Percentiles rank a stretch among this genome's conserved stretches.
Conservation (phyloP, 2,113 vertebrate genomes). For the Erinaceus europaeus region DNA sequence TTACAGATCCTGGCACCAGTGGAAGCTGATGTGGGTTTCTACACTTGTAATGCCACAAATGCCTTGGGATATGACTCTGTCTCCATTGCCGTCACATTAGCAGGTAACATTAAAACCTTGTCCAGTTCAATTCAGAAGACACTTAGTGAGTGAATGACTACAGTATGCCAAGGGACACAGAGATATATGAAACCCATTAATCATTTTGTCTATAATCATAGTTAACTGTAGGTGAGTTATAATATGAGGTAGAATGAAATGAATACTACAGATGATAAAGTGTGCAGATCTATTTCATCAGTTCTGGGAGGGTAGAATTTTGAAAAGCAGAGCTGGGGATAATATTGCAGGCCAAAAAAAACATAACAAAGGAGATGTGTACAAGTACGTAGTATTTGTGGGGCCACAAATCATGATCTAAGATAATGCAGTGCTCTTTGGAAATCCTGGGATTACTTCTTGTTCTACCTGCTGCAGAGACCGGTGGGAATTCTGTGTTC, state of each 20-base stretch:
- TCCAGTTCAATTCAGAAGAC: neutral
- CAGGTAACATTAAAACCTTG: slow-evolving; percentile 83
- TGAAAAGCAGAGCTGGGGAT: neutral
- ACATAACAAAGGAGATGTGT: neutral
- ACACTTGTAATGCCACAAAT: slow-evolving; percentile 92
- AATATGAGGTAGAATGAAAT: neutral
- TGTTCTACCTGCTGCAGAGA: neutral
- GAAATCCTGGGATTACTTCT: neutral
- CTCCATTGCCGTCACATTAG: slow-evolving; percentile 89
- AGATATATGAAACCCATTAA: neutral
- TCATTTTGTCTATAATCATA: neutral
- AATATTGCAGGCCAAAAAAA: neutral
- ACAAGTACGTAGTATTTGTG: neutral
- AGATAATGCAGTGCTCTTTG: neutral
- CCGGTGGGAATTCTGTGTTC: neutral
- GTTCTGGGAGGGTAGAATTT: neutral
- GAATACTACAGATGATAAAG: neutral
- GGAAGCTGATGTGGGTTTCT: slow-evolving; percentile 93
- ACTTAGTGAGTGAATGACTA: neutral
- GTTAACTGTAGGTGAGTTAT: neutral
- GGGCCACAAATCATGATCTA: neutral
- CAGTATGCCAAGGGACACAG: neutral
- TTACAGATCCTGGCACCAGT: slow-evolving; percentile 90
- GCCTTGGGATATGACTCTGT: slow-evolving; percentile 87
- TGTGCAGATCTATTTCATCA: neutral